Conservation (phyloP, 2,113 vertebrate genomes). For the Pelvicachromis taeniatus region DNA sequence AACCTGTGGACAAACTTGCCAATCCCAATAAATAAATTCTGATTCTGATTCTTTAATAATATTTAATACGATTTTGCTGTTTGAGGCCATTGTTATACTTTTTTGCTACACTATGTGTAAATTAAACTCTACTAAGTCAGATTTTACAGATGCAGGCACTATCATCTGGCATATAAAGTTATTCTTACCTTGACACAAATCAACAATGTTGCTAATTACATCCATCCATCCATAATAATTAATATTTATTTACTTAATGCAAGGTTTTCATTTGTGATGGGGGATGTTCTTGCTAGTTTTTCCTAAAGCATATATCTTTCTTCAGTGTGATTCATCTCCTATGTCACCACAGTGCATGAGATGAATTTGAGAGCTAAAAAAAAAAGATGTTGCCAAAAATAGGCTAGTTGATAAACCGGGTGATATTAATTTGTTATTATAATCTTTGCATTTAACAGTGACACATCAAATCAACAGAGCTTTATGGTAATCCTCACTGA, state of each 20-base stretch:
- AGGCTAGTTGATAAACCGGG: background rate
- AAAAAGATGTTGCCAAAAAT: background rate
- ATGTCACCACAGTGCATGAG: background rate
- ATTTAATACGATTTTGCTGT: background rate
- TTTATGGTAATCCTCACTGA: background rate
- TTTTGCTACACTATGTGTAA: background rate
- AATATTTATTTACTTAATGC: background rate
- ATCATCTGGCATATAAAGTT: background rate
- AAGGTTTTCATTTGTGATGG: background rate
- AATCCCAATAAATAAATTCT: background rate
- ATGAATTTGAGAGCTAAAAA: background rate
- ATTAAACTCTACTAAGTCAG: background rate
- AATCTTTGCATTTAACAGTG: background rate
- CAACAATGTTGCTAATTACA: background rate
- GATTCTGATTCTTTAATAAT: background rate
- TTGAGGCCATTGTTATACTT: background rate
- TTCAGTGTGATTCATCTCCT: background rate
- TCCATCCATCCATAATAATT: no score
- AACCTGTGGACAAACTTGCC: background rate
- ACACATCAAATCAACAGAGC: background rate
- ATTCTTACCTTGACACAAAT: background rate
- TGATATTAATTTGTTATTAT: background rate
- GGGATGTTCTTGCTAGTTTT: background rate
- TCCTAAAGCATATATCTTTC: background rate
- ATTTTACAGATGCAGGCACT: background rate